These are phyloP conservation scores for Nephila pilipes DNA, from an alignment of 1,140 invertebrate genomes.

Conservation along the genomic window DNA sequence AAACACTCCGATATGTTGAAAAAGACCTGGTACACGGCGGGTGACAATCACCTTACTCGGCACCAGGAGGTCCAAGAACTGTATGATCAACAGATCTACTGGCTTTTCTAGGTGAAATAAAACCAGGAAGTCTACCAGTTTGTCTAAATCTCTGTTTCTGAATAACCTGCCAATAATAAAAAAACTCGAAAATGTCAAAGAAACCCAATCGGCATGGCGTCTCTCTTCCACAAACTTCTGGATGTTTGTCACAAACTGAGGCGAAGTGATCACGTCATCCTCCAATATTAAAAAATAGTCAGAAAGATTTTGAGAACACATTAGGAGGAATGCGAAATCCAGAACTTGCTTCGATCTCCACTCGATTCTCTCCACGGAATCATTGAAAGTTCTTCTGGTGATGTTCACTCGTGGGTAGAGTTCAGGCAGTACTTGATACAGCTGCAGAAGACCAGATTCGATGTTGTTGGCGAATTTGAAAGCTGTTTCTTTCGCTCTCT, in stretches of 20 bases:
- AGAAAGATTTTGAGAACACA: constrained; percentile 89
- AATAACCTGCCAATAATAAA: constrained; percentile 89
- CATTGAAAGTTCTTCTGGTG: constrained; percentile 90
- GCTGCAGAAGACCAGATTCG: constrained; percentile 91
- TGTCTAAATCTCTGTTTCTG: constrained; percentile 87
- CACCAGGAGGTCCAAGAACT: constrained; percentile 83
- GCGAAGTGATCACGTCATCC: constrained; percentile 95
- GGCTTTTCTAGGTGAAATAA: constrained; percentile 98
- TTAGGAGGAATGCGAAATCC: constrained; percentile 97
- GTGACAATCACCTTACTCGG: constrained; percentile 94
- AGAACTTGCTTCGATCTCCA: constrained; percentile 98
- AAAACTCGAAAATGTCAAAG: constrained; percentile 95
- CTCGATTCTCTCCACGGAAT: constrained; percentile 91
- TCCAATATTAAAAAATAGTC: constrained; percentile 89
- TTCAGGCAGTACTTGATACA: constrained; percentile 89
- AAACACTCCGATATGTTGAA: constrained; percentile 96
- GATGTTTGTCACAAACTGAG: constrained; percentile 90
- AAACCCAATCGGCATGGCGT: constrained; percentile 89
- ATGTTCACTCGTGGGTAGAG: constrained; percentile 90
- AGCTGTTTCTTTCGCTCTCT: constrained; percentile 44
- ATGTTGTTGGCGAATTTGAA: constrained; percentile 86
- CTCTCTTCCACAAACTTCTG: constrained; percentile 88
- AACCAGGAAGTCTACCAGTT: constrained; percentile 94
- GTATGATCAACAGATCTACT: constrained; percentile 96
- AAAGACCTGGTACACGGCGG: constrained; percentile 94